Conservation (phyloP, 1,140 invertebrate species). For the Atta colombica region DNA sequence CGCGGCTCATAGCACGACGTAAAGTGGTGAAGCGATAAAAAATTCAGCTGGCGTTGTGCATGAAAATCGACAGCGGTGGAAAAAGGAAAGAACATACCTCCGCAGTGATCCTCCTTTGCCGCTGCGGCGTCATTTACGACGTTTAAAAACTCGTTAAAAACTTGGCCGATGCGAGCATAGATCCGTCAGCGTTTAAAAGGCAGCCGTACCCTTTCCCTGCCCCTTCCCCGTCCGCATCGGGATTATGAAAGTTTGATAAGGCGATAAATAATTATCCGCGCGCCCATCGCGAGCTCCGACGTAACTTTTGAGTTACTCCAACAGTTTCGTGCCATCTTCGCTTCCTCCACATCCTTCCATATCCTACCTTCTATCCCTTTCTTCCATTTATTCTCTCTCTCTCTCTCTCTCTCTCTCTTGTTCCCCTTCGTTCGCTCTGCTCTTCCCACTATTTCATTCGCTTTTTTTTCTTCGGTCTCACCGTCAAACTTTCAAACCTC, state of each 20-base stretch:
- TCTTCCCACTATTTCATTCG: not conserved
- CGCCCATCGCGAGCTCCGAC: slow-evolving; percentile 73
- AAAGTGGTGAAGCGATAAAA: slow-evolving; percentile 67
- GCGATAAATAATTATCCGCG: slow-evolving; percentile 84
- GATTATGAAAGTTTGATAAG: slow-evolving; percentile 85
- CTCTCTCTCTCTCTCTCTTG: not conserved
- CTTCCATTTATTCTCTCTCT: slow-evolving; percentile 1
- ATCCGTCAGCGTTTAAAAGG: slow-evolving; percentile 53
- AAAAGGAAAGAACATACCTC: slow-evolving; percentile 8
- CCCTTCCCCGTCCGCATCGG: slow-evolving; percentile 64
- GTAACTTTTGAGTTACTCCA: slow-evolving; percentile 78
- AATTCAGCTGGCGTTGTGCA: slow-evolving; percentile 67
- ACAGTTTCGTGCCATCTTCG: slow-evolving; percentile 63
- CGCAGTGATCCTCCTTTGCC: slow-evolving; percentile 67
- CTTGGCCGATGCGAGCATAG: slow-evolving; percentile 76
- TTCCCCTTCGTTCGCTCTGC: not conserved
- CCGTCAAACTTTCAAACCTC: slow-evolving; percentile 67
- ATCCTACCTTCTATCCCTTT: not conserved
- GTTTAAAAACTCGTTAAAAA: slow-evolving; percentile 85
- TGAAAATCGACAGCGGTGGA: not conserved
- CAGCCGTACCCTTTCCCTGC: slow-evolving; percentile 14
- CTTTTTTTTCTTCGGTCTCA: slow-evolving; percentile 65
- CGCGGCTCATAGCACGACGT: slow-evolving; percentile 37
- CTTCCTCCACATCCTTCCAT: slow-evolving; percentile 27
- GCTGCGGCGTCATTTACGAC: slow-evolving; percentile 81